Base-by-base conservation (phyloP, 2,888 invertebrate species). In the Drosophila nr. perissopoda region DNA sequence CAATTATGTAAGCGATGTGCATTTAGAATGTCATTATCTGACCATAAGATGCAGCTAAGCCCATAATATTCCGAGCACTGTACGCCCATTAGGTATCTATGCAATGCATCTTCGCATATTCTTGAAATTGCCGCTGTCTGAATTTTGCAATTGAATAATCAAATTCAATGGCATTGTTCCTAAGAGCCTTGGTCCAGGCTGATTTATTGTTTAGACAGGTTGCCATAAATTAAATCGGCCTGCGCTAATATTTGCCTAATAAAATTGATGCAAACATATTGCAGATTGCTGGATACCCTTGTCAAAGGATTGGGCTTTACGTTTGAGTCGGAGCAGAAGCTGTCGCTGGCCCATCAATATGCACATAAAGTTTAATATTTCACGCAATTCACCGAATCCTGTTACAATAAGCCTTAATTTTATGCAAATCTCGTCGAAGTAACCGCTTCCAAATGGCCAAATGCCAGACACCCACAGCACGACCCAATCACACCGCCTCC, bases 351-450 rank as follows among this genome's bases (percentile, higher is more conserved):
- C 63, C 82, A 87, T 85, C 85, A 85, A 89, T 85, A 89, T 85
- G 87, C 84, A 69, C 87, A 86, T 84, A 87, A 87, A 86, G 89
- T 84, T 89, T 87, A 89, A 86, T 86, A 87, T 86, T 89, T 89
- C 79, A 73, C 73, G 73, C 89, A 73, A 83, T 83, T 87, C 77
- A 73, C 73, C 82, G 84, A 89, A 87, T 89, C 87, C 89, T 65
- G 87, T 87, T 79, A 76, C 77, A 87, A 87, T 86, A 86, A 86
- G 73, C 84, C 85, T 79, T 89, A 86, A 86, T 87, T 82, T 86
- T 87, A 86, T 86, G 85, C 82, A 86, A 86, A 86, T 87, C 89
- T 76, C 71, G 73, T 79, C 76, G 83, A 75, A 78, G 75, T 68
- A 83, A 80, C 58, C 68, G 59, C 77, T 59, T 59, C 48, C 36